A percentile compares a stretch with the other conserved stretches of the same genome.
Conservation (phyloP, 2,888 invertebrate species). For the Mantis religiosa region DNA sequence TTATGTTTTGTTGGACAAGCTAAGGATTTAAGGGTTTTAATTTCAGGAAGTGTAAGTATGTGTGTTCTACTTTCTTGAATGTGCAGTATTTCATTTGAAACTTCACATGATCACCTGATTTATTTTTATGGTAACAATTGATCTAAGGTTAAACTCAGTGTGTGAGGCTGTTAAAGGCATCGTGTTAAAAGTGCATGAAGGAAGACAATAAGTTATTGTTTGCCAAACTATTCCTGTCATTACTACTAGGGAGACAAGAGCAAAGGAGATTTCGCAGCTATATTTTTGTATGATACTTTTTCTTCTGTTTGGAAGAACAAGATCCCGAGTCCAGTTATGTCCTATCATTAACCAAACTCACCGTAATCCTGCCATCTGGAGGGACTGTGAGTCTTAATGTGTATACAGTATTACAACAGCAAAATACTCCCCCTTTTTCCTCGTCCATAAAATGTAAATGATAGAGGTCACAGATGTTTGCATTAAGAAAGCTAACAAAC, state of each 20-base stretch:
- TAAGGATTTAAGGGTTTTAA: no score
- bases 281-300: not conserved
- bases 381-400: not conserved
- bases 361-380: not conserved
- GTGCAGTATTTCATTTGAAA: no score
- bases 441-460: not conserved
- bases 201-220: no score
- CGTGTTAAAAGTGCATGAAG: no score
- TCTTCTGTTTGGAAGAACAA: not conserved
- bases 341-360: not conserved
- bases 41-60: no score
- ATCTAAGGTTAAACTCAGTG: no score
- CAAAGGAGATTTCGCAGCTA: not conserved
- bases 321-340: not conserved
- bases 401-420: not conserved
- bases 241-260: not conserved
- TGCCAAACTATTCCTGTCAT: no score
- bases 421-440: not conserved
- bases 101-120: no score
- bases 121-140: no score
- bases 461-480: not conserved
- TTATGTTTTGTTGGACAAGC: no score
- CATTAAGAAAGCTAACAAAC: not conserved
- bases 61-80: no score
- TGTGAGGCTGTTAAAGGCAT: no score